A percentile compares a stretch with the other conserved stretches of the same genome.
Evolutionary conservation across 2,888 invertebrate genomes (phyloP).

Genomic region (Philaethria dido): DNA sequence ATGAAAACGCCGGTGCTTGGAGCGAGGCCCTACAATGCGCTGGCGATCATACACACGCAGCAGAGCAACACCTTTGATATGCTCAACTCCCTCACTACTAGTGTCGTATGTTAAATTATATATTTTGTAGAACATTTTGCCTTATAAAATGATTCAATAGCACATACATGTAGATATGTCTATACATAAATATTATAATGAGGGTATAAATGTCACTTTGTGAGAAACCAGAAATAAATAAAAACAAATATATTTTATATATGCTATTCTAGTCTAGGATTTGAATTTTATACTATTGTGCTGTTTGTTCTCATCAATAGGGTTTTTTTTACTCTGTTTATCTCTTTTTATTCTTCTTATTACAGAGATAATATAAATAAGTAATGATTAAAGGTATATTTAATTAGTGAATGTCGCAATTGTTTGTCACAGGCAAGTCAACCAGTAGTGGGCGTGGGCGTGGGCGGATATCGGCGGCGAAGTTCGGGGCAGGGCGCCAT

Average conservation of each 20-base stretch:
- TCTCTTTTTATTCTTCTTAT: too few relatives aligned
- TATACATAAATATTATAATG: too few relatives aligned
- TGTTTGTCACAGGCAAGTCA: constrained; percentile 68
- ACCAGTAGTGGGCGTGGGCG: constrained; percentile 67
- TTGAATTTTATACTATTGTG: too few relatives aligned
- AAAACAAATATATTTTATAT: too few relatives aligned
- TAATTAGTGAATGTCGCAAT: too few relatives aligned
- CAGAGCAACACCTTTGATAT: constrained; percentile 81
- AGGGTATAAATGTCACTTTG: too few relatives aligned
- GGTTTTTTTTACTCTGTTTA: too few relatives aligned
- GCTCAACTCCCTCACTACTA: constrained; percentile 81
- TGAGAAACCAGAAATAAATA: neutral
- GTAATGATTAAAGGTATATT: too few relatives aligned
- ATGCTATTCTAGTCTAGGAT: too few relatives aligned
- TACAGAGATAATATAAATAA: too few relatives aligned
- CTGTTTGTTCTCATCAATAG: too few relatives aligned
- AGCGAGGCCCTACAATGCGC: constrained; percentile 75
- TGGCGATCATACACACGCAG: constrained; percentile 81
- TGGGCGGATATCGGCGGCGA: constrained; percentile 72
- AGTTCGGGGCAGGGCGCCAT: constrained; percentile 74
- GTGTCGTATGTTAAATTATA: constrained; percentile 66
- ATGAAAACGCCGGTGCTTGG: constrained; percentile 76
- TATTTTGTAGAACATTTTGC: neutral
- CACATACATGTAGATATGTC: too few relatives aligned
- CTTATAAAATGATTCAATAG: neutral